Percentiles rank a stretch among this genome's conserved stretches.
phyloP scores from a whole-genome alignment of 2,113 vertebrate species.

The Pomatostomus ruficeps region DNA sequence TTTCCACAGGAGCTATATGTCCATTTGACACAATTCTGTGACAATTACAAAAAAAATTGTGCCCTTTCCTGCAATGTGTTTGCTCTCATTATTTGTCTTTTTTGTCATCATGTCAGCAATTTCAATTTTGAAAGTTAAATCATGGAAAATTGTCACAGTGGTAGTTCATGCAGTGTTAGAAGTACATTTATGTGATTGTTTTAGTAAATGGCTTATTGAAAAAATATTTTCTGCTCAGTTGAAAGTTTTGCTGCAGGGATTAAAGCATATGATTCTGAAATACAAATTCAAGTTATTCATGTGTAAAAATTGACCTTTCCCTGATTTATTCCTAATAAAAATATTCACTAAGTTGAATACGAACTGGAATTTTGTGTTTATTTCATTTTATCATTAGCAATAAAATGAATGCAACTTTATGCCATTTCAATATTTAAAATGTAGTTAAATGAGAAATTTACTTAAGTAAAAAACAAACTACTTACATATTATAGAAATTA shows the following conservation, averaged over 20 bases:
- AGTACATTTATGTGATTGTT: constrained; percentile 48
- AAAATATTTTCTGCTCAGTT: constrained; percentile 69
- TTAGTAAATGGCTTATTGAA: constrained; percentile 66
- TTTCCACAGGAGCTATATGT: constrained; percentile 14
- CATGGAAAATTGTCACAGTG: constrained; percentile 40
- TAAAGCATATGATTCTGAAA: constrained; percentile 45
- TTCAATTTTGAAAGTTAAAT: constrained; percentile 60
- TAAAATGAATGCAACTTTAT: background rate
- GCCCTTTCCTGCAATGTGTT: constrained; percentile 46
- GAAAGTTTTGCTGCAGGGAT: constrained; percentile 59
- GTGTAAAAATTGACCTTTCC: constrained; percentile 41
- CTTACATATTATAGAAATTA: background rate
- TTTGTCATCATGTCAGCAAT: constrained; percentile 4
- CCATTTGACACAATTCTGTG: constrained; percentile 21
- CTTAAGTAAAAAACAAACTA: rapidly evolving
- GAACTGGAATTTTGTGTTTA: background rate
- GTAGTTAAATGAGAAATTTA: background rate
- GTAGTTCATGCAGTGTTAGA: constrained; percentile 17
- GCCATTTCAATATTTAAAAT: background rate
- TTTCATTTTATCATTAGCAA: background rate
- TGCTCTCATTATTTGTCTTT: constrained; percentile 22
- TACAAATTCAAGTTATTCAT: background rate
- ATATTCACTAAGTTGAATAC: background rate
- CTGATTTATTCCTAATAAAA: background rate
- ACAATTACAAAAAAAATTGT: background rate